Evolutionary conservation across 1,140 invertebrate species (phyloP), one percentile per base, ranked within the genome.

Genomic region (Diabrotica virgifera): DNA sequence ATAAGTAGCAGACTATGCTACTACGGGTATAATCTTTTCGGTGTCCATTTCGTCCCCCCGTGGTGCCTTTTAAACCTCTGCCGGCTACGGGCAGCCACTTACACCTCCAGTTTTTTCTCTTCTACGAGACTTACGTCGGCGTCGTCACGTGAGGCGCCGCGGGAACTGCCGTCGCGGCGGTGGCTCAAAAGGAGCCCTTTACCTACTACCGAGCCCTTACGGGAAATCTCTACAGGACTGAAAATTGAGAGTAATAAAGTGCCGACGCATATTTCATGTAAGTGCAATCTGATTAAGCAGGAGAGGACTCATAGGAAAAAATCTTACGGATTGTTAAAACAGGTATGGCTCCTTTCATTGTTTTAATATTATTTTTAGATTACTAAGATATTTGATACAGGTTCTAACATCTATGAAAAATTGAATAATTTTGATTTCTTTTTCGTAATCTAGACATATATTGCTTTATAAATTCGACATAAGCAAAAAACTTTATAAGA

Each of bases 161-260:
- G 24, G 24, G 24, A 24, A 24, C 24, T 24, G 24, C 24, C 24
- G 24, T 24, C 59, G 24, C 59, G 5, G n/a, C 59, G 50, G 51
- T 40, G 52, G 52, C 6, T 50, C 14, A 52, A 57, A 69, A 66
- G 65, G 62, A 65, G 63, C 63, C 52, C 61, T 61, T 70, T 70
- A 68, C 73, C 70, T 69, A 73, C 70, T 55, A 56, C 64, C 55
- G 72, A 64, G 69, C 36, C 52, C 62, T 72, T 63, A 74, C 72
- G 24, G 74, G 72, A 74, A 74, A 69, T 70, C 72, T 59, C 74
- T 53, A 64, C 68, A 70, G 72, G 75, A 74, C 68, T 75, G 75
- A 77, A 77, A 77, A 77, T 74, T 74, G 75, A 77, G 75, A 70
- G 74, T 76, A 76, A 77, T 76, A 76, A 76, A 77, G 73, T 77